Base-by-base conservation (phyloP, 2,888 invertebrate genomes). In the Acanthopleura granulata region DNA sequence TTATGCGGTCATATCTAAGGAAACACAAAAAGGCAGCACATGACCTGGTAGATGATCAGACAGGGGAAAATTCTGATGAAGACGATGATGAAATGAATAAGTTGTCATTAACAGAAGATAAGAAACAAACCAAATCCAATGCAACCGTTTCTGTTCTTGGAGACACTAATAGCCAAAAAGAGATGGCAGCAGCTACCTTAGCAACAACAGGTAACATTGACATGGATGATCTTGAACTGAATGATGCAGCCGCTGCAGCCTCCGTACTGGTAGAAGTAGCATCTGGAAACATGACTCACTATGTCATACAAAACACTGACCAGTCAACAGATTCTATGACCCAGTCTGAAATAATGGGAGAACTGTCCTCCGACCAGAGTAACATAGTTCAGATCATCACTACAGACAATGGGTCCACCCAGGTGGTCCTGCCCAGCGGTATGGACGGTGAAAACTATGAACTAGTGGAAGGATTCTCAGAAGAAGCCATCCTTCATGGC, bases 1-100 rank as follows among this genome's bases (percentile, higher is more conserved):
- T 85, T 0, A 79, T 83, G 66, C 78, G 77, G 61, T 73, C 78
- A 0, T 86, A 80, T 72, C 79, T 86, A 0, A 62, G 73, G n/a
- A 75, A 81, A n/a, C 86, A 86, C 76, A 77, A 75, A 16, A 69
- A 80, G 14, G 80, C 80, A 70, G 83, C 82, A 12, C 86, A 86
- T 73, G 76, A 77, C 22, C 25, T 22, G 29, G 73, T 75, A 25
- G 29, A 72, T 9, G 40, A 77, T 69, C 74, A 76, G 25, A 29
- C 61, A 12, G 74, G 78, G 25, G 79, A 75, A 49, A 77, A 76
- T 14, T 57, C 50, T n/a, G 72, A 73, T 40, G 73, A 30, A 16
- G 61, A 72, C 40, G 25, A 71, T 40, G 40, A 16, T 18, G 14
- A 27, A 18, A 6, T 15, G 49, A 71, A 40, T 22, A 49, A 49